A percentile compares a stretch with the other conserved stretches of the same genome.
Evolutionary conservation across 2,888 invertebrate genomes (phyloP).

Genomic region (Agrypnus murinus): DNA sequence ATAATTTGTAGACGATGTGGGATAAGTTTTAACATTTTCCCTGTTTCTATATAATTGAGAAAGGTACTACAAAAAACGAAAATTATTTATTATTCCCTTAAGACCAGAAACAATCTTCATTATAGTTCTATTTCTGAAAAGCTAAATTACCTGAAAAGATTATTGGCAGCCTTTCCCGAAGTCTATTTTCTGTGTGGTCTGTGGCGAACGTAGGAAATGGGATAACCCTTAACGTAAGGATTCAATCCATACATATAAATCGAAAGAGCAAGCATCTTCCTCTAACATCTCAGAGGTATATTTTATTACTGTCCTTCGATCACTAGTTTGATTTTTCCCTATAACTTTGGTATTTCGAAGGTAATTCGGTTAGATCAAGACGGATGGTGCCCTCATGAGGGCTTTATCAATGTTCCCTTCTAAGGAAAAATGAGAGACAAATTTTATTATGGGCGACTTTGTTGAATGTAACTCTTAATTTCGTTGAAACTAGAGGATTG

Average conservation of each 20-base stretch:
- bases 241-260: conserved; percentile 28
- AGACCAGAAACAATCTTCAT: no score
- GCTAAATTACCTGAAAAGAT: no score
- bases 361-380: conserved; percentile 22
- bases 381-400: conserved; percentile 15
- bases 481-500: neutral
- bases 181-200: neutral
- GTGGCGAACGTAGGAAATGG: conserved; percentile 4
- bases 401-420: conserved; percentile 3
- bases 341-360: conserved; percentile 1
- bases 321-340: conserved; percentile 25
- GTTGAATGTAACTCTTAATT: conserved; percentile 1
- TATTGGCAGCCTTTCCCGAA: no score
- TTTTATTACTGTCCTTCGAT: conserved; percentile 26
- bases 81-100: no score
- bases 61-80: no score
- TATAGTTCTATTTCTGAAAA: no score
- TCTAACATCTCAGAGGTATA: conserved; percentile 27
- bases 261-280: conserved; percentile 6
- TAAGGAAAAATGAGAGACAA: neutral
- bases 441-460: neutral
- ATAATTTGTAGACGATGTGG: no score
- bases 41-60: no score
- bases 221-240: conserved; percentile 16
- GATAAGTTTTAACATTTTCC: no score